These are phyloP conservation scores for Montipora capitata DNA, from an alignment of 92 coral and sea anemone species.

Conservation along the genomic window DNA sequence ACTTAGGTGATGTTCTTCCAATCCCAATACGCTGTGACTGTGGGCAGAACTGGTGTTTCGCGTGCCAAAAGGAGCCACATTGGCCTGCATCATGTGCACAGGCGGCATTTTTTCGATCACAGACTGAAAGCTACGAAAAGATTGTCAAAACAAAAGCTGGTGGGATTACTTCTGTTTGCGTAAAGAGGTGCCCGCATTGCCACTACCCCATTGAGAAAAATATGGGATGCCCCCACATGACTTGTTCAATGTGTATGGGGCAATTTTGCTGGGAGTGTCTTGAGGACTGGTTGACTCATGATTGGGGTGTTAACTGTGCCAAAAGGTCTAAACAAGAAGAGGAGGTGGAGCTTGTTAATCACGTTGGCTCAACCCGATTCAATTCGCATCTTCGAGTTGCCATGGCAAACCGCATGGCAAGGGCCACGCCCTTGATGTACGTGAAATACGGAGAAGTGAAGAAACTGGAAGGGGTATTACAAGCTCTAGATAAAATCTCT, in stretches of 20 bases:
- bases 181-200: constrained; percentile 82
- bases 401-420: constrained; percentile 42
- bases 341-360: constrained; percentile 74
- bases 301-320: constrained; percentile 28
- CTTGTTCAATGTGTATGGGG: constrained; percentile 71
- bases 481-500: not conserved
- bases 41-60: constrained; percentile 79
- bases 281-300: constrained; percentile 50
- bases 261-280: constrained; percentile 86
- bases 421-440: constrained; percentile 46
- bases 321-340: constrained; percentile 43
- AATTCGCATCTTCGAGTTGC: constrained; percentile 58
- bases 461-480: constrained; percentile 28
- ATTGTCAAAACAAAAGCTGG: constrained; percentile 40
- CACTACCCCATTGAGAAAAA: constrained; percentile 82
- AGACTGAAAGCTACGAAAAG: constrained; percentile 61
- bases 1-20: not conserved
- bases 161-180: constrained; percentile 72
- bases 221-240: constrained; percentile 81
- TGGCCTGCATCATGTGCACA: constrained; percentile 86
- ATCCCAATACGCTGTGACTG: constrained; percentile 74
- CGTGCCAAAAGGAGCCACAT: constrained; percentile 81
- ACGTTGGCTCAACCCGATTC: constrained; percentile 70
- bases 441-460: constrained; percentile 67
- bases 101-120: constrained; percentile 70